phyloP scores from a whole-genome alignment of 1,140 invertebrate species.

The Leptinotarsa defecta region DNA sequence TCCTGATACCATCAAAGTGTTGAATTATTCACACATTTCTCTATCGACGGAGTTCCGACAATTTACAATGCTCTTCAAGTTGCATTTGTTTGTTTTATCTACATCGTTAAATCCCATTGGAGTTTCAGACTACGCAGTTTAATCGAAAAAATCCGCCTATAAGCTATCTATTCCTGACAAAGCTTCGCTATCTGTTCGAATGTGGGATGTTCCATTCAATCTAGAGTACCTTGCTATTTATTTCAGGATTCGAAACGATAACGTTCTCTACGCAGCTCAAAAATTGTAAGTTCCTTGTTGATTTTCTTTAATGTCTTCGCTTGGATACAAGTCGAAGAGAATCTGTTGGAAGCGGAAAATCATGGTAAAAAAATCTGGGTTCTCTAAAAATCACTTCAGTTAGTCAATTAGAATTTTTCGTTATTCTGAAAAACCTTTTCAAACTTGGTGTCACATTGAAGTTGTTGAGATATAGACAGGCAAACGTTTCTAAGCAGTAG shows the following conservation, averaged over 20 bases:
- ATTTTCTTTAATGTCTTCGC: too few relatives aligned
- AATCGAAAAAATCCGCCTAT: background rate
- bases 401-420: too few relatives aligned
- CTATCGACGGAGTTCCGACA: background rate
- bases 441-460: too few relatives aligned
- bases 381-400: too few relatives aligned
- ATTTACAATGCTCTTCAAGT: background rate
- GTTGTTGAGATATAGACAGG: too few relatives aligned
- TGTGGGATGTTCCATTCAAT: background rate
- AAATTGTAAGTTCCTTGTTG: too few relatives aligned
- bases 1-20: background rate
- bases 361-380: too few relatives aligned
- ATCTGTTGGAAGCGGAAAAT: too few relatives aligned
- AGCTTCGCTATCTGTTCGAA: background rate
- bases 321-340: too few relatives aligned
- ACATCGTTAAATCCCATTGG: background rate
- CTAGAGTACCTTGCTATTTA: background rate
- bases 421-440: too few relatives aligned
- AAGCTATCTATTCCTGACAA: background rate
- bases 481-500: too few relatives aligned
- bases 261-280: too few relatives aligned
- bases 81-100: constrained; percentile 6
- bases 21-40: background rate
- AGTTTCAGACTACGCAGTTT: background rate
- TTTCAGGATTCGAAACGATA: background rate